Base-by-base conservation (phyloP, 2,888 invertebrate genomes). In the Anagyrus pseudococci region DNA sequence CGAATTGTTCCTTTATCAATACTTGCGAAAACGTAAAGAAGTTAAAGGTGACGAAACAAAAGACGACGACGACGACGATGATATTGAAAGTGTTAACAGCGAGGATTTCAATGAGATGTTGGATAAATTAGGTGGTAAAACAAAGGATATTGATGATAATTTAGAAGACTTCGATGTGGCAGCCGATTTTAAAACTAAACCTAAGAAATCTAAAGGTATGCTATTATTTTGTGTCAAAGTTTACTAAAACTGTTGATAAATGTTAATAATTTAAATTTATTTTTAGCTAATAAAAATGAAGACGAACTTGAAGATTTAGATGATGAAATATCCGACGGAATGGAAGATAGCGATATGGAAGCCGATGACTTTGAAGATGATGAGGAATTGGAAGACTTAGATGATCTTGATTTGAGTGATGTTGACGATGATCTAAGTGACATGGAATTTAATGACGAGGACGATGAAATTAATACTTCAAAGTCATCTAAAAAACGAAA, bases 1-100 rank as follows among this genome's bases (percentile, higher is more conserved):
- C 73, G 98, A 98, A 80, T 84, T 86, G 64, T 96, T 92, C 79
- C 84, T 95, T 70, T 91, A 93, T 75, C 87, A 86, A 85, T 92
- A 81, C 62, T 62, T 78, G 29, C 72, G 71, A 17, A 70, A 68
- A 48, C 74, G 65, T 25, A 73, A 69, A 22, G 69, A 72, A 44
- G 33, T 55, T 3, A 70, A 60, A 25, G 63, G 60, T n/a, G 25
- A 59, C 8, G 70, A 71, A 46, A 80, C 82, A 58, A 60, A 63
- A 4, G 57, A 73, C 71, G 15, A 44, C n/a, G 75, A 78, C 50
- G 83, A 84, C 40, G 80, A 82, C 54, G 84, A 84, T 56, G 84
- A 85, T 68, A 69, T 72, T 54, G 76, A 76, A 22, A 81, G 77
- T 71, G 82, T 79, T 63, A 84, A 76, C 72, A 83, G 76, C 67